These are phyloP conservation scores for Limulus polyphemus DNA, from an alignment of 2,888 invertebrate genomes.

Conservation along the genomic window DNA sequence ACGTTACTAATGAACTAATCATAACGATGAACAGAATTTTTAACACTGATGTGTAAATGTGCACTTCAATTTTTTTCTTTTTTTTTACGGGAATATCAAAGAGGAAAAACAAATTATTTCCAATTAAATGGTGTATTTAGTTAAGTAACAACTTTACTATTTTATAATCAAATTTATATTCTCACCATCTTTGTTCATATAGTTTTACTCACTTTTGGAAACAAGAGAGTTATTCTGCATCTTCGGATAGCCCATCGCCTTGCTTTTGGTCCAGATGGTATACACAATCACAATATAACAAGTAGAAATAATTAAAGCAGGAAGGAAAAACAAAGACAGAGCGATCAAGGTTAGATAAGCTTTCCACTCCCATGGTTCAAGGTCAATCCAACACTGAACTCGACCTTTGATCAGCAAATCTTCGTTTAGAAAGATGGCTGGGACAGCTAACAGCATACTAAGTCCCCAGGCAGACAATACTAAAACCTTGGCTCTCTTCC, in stretches of 20 bases:
- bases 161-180: no score
- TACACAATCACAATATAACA: constrained; percentile 83
- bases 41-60: no score
- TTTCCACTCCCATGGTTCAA: constrained; percentile 64
- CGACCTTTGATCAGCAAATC: constrained; percentile 62
- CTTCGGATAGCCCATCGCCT: constrained; percentile 41
- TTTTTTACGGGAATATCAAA: no score
- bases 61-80: no score
- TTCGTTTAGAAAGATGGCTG: constrained; percentile 60
- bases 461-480: constrained; percentile 69
- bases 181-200: no score
- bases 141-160: no score
- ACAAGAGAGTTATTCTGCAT: constrained; percentile 3
- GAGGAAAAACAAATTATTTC: no score
- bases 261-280: constrained; percentile 81
- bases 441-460: constrained; percentile 66
- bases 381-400: constrained; percentile 78
- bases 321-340: constrained; percentile 65
- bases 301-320: constrained; percentile 71
- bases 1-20: no score
- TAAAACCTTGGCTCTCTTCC: constrained; percentile 67
- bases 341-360: constrained; percentile 76
- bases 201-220: no score
- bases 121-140: no score
- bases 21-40: no score